Evolutionary conservation across 92 coral and sea anemone genomes (phyloP), one percentile per base, ranked within the genome.

Genomic region (Ricordea florida): DNA sequence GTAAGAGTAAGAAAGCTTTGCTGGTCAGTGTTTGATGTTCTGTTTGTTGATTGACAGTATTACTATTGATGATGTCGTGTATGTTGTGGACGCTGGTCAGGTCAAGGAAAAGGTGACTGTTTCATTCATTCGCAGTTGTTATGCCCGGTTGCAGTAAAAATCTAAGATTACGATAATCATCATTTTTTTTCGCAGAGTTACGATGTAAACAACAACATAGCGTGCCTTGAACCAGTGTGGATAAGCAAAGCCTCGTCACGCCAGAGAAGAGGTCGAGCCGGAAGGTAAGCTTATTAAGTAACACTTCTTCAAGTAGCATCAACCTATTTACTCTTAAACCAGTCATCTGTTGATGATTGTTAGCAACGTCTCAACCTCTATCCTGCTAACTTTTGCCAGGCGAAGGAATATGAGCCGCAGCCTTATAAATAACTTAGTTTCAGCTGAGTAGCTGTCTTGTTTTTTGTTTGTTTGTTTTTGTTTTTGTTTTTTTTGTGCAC

Each of bases 61-160:
- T 11, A 96, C 99, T 10, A 92, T 96, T 46, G 99, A 92, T 42
- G 99, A 92, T 64, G 96, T 96, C 10, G 99, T 96, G 50, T 92
- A 74, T 86, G 97, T 96, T 34, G 90, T 96, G 29, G 96, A 92
- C 71, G 87, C 89, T 43, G 97, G 97, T 21, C 92, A 92, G 69
- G 92, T 81, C 24, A 94, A 94, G 57, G 96, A 94, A 70, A 85
- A 92, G 97, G 98, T 94, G n/a, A 0, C 89, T 35, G 14, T 1
- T 8, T 31, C 9, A 11, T 35, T 33, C 18, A 25, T 2, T 36
- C 13, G 61, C 44, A 15, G 37, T 2, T 48, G 21, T 33, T 42
- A 15, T n/a, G 26, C 11, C 29, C 42, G 24, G 25, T 28, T 57
- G 38, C 22, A n/a, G 6, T 22, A 33, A 13, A 25, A 10, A 4